phyloP scores from a whole-genome alignment of 2,113 vertebrate species.

The Lanius collurio region DNA sequence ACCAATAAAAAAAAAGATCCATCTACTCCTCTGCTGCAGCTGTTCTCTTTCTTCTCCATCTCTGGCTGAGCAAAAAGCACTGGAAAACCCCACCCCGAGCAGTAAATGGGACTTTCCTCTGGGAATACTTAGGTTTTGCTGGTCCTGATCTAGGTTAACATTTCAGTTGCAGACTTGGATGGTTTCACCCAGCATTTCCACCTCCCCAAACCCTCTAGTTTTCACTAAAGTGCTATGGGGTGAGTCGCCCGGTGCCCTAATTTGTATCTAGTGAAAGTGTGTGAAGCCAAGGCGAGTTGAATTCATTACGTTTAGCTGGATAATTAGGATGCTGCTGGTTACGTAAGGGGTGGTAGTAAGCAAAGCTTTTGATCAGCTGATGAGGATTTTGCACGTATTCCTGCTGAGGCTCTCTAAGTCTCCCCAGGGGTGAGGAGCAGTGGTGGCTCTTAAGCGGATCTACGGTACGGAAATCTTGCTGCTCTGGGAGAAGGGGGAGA shows the following conservation, averaged over 20 bases:
- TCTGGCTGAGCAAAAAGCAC: neutral
- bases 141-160: neutral
- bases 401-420: slow-evolving; percentile 8
- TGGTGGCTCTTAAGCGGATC: slow-evolving; percentile 20
- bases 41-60: slow-evolving; percentile 46
- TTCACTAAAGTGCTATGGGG: neutral
- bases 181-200: neutral
- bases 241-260: neutral
- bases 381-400: slow-evolving; percentile 5
- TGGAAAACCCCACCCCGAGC: neutral
- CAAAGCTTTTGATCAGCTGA: slow-evolving; percentile 53
- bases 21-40: slow-evolving; percentile 35
- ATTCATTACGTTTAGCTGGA: neutral
- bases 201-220: neutral
- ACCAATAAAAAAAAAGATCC: neutral
- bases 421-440: neutral
- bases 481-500: neutral
- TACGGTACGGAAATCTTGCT: neutral
- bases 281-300: neutral
- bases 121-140: neutral
- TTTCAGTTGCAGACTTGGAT: neutral
- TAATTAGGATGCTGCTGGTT: slow-evolving; percentile 44
- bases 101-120: neutral
- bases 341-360: slow-evolving; percentile 3
- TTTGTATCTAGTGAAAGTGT: neutral